Base-by-base conservation (phyloP, 2,113 vertebrate genomes). In the Phyllopteryx taeniolatus region DNA sequence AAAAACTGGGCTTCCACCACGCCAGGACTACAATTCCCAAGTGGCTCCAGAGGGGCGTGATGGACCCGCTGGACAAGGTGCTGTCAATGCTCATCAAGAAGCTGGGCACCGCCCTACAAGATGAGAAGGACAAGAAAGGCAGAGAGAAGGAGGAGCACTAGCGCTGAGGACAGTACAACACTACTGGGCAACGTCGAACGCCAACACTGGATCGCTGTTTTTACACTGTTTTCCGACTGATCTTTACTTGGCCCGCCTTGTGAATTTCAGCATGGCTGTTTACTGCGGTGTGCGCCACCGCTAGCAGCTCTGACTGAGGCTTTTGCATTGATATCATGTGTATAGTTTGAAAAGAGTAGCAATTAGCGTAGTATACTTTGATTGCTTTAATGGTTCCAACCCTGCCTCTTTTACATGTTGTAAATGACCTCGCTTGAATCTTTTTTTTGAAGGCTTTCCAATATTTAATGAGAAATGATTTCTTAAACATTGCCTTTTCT, bases 21-120 rank as follows among this genome's bases (percentile, higher is more conserved):
- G 98, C 98, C 74, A 94, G 98, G 91, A 99, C 97, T 33, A 99
- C 98, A 3, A 99, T 99, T 85, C 98, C 98, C 20, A 99, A 99
- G 89, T 99, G 98, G 98, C 95, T 99, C 82, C 98, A 99, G 86
- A 93, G 98, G n/a, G 98, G 98, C 1, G 96, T 99, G 75, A 99
- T 99, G 98, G 98, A 99, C 87, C 98, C 98, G 2, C 80, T 99
- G 88, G 98, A 99, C 90, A 99, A 99, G 79, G 98, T 99, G 61
- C 85, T 99, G 72, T 99, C 98, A 0, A 95, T 99, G 71, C 95
- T 99, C 15, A 98, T 99, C 65, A 98, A 98, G 90, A 99, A 98
- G 83, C 94, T 99, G 0, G 98, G 96, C 72, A 95, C 94, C 11
- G 95, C 96, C 65, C 91, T 99, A 79, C 97, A 98, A 85, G 96